Percentiles rank a stretch among this genome's conserved stretches.
Conservation (phyloP, 2,888 invertebrate genomes). For the Morpho helenor region DNA sequence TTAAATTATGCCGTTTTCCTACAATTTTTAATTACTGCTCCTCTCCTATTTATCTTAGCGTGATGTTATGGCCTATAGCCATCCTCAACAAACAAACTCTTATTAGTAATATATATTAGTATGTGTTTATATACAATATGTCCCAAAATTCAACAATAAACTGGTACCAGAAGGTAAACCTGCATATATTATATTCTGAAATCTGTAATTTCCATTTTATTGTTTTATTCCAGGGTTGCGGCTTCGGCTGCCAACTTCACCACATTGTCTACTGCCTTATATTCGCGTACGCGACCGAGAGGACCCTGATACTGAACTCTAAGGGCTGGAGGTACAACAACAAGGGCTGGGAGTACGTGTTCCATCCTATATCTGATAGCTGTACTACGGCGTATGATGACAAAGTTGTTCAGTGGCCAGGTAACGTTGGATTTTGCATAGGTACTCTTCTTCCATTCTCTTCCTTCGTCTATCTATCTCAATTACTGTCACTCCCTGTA, state of each 20-base stretch:
- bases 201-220: neutral
- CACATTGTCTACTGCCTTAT: slow-evolving; percentile 98
- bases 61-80: too few species aligned
- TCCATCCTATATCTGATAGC: slow-evolving; percentile 92
- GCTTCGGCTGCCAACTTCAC: slow-evolving; percentile 99
- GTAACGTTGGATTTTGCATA: slow-evolving; percentile 50
- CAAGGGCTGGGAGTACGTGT: slow-evolving; percentile 96
- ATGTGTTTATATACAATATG: too few species aligned
- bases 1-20: too few species aligned
- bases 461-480: too few species aligned
- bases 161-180: too few species aligned
- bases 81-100: too few species aligned
- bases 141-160: too few species aligned
- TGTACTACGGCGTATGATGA: slow-evolving; percentile 86
- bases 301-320: slow-evolving; percentile 95
- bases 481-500: too few species aligned
- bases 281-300: slow-evolving; percentile 95
- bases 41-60: too few species aligned
- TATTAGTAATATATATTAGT: too few species aligned
- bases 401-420: slow-evolving; percentile 89
- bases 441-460: neutral
- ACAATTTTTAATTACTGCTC: too few species aligned
- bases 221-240: slow-evolving; percentile 95
- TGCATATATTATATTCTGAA: too few species aligned
- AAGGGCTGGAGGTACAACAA: slow-evolving; percentile 97